A percentile compares a stretch with the other conserved stretches of the same genome.
These are phyloP conservation scores for Liasis olivaceus DNA, from an alignment of 2,797 vertebrate genomes.

Conservation along the genomic window DNA sequence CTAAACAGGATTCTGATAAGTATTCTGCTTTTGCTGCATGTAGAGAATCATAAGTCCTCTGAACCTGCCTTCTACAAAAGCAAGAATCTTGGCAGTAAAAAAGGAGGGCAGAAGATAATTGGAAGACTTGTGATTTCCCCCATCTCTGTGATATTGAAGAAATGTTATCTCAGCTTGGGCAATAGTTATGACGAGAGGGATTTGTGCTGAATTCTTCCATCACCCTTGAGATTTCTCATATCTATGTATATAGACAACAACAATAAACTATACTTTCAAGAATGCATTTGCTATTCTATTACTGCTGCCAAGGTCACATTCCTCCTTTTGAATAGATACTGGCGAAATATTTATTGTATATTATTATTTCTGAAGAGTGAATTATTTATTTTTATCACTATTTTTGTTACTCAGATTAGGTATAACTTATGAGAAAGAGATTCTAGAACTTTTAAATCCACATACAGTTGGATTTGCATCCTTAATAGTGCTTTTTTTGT, in stretches of 20 bases:
- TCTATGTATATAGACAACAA: neutral
- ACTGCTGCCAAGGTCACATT: neutral
- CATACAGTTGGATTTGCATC: constrained; percentile 37
- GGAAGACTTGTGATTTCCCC: neutral
- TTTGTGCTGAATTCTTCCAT: neutral
- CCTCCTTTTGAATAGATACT: neutral
- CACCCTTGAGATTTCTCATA: neutral
- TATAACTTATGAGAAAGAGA: constrained; percentile 60
- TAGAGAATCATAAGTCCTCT: neutral
- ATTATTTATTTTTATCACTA: constrained; percentile 13
- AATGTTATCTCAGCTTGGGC: neutral
- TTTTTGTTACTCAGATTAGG: neutral
- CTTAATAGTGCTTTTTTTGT: constrained; percentile 44
- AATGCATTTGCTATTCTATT: neutral
- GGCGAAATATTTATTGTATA: constrained; percentile 34
- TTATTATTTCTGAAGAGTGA: constrained; percentile 18
- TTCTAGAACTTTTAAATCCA: constrained; percentile 62
- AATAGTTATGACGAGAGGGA: neutral
- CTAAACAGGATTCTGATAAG: neutral
- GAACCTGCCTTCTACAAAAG: neutral
- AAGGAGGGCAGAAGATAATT: neutral
- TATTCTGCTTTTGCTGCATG: neutral
- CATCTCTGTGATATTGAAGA: neutral
- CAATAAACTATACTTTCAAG: neutral
- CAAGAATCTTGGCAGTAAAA: neutral